These are phyloP conservation scores for Miniopterus natalensis DNA, from an alignment of 2,113 vertebrate species.

Conservation along the genomic window DNA sequence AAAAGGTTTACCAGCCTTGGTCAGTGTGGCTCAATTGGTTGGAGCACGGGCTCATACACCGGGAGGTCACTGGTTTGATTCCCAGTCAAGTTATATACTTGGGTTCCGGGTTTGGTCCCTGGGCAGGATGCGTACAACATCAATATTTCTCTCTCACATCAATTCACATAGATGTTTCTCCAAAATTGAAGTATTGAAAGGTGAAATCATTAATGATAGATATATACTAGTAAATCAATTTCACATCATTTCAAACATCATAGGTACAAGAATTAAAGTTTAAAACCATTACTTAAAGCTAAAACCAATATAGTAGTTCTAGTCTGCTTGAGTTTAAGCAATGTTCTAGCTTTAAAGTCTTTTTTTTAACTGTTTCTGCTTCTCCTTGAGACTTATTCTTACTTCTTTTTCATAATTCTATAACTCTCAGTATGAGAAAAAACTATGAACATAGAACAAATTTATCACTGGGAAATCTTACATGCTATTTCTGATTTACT, in stretches of 20 bases:
- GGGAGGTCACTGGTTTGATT: neutral
- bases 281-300: neutral
- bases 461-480: neutral
- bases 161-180: neutral
- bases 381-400: conserved; percentile 30
- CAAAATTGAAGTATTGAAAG: neutral
- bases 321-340: neutral
- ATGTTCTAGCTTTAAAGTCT: neutral
- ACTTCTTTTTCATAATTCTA: neutral
- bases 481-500: neutral
- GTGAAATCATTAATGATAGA: neutral
- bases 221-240: neutral
- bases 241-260: neutral
- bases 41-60: neutral
- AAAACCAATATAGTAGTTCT: neutral
- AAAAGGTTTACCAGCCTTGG: neutral
- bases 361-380: neutral
- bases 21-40: neutral
- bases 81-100: no score
- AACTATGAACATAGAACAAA: neutral
- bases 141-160: neutral
- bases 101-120: neutral
- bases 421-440: neutral
- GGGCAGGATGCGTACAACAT: neutral
- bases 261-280: neutral